Percentiles rank a stretch among this genome's conserved stretches.
Conservation (phyloP, 2,797 vertebrate species). For the Caiman crocodilus region DNA sequence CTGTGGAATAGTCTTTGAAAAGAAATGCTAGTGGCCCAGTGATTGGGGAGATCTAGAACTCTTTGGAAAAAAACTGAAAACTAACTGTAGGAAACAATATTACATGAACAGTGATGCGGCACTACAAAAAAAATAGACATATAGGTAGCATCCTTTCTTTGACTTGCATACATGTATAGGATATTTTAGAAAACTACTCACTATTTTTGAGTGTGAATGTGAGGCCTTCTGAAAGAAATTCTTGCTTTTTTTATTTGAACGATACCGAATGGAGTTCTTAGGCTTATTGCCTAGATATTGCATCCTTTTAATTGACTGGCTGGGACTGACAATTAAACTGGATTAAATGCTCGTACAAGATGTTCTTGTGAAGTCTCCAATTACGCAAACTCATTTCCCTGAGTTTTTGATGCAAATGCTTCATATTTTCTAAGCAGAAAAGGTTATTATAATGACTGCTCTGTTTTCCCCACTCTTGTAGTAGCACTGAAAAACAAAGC, state of each 20-base stretch:
- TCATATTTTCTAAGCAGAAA: background rate
- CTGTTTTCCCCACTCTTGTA: background rate
- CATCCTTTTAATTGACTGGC: background rate
- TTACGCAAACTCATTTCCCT: background rate
- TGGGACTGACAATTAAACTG: background rate
- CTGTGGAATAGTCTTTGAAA: constrained; percentile 7
- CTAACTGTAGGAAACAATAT: background rate
- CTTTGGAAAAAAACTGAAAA: background rate
- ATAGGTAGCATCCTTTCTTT: background rate
- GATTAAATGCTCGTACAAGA: background rate
- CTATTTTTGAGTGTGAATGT: background rate
- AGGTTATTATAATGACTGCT: background rate
- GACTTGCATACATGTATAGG: background rate
- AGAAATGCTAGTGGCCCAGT: constrained; percentile 3
- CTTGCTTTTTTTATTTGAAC: rapidly evolving
- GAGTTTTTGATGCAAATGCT: background rate
- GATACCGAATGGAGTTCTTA: background rate
- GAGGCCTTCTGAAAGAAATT: background rate
- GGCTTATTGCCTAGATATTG: background rate
- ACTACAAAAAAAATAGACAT: background rate
- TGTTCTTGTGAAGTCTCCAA: background rate
- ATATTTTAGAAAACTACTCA: no score
- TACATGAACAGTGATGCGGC: background rate
- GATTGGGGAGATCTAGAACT: constrained; percentile 20
- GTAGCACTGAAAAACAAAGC: rapidly evolving